phyloP scores from a whole-genome alignment of 2,113 vertebrate species.

The Esox niger region DNA sequence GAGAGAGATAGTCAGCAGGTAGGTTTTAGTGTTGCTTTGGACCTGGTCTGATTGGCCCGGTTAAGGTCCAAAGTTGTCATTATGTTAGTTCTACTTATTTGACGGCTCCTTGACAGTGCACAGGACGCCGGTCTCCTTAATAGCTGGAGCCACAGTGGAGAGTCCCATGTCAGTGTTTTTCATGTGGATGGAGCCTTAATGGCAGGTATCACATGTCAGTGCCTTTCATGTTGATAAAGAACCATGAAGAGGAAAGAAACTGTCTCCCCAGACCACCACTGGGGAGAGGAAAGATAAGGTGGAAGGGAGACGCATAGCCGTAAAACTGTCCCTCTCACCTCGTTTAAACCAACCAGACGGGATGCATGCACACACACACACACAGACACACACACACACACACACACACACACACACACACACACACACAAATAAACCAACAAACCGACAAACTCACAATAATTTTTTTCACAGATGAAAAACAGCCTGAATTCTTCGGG shows the following conservation, averaged over 20 bases:
- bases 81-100: slow-evolving; percentile 61
- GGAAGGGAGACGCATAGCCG: slow-evolving; percentile 86
- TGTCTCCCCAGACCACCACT: slow-evolving; percentile 70
- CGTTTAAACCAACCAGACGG: slow-evolving; percentile 2
- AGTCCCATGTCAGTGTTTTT: slow-evolving; percentile 68
- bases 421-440: slow-evolving; percentile 12
- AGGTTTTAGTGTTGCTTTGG: slow-evolving; percentile 66
- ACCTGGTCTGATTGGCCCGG: slow-evolving; percentile 65
- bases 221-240: slow-evolving; percentile 78
- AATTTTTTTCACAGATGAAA: no score
- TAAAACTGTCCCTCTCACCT: slow-evolving; percentile 80
- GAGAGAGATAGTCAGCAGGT: no score
- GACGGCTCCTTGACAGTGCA: slow-evolving; percentile 70
- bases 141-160: slow-evolving; percentile 61
- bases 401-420: neutral
- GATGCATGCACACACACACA: neutral
- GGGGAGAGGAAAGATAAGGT: slow-evolving; percentile 82
- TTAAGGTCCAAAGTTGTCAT: slow-evolving; percentile 74
- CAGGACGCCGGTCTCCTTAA: slow-evolving; percentile 69
- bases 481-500: no score
- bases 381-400: slow-evolving; percentile 13
- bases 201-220: slow-evolving; percentile 68
- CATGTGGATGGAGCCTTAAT: slow-evolving; percentile 77
- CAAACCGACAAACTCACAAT: no score
- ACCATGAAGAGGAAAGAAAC: slow-evolving; percentile 71